These are phyloP conservation scores for Eptatretus atami DNA, from an alignment of 2,797 vertebrate species.

Conservation along the genomic window DNA sequence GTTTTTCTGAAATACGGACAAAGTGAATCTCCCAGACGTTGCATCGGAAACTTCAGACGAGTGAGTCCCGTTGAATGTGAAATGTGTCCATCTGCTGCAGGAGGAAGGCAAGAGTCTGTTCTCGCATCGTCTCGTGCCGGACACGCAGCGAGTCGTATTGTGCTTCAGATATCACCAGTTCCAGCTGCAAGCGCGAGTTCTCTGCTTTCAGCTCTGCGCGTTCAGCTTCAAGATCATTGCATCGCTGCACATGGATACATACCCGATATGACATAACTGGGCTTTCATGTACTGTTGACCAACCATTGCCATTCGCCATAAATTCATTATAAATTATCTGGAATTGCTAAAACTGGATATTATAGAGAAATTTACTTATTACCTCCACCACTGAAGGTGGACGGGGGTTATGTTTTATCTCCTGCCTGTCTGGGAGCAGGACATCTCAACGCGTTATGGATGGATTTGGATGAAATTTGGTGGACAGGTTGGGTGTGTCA, in stretches of 20 bases:
- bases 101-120: conserved; percentile 3
- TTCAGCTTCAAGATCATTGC: conserved; percentile 1
- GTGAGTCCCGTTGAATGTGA: background rate
- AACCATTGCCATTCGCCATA: no score
- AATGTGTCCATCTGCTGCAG: conserved; percentile 5
- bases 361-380: no score
- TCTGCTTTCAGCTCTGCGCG: conserved; percentile 1
- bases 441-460: no score
- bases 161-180: background rate
- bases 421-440: no score
- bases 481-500: no score
- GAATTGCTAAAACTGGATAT: no score
- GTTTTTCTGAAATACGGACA: background rate
- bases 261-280: no score
- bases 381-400: no score
- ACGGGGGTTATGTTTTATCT: no score
- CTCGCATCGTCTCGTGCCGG: background rate
- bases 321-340: no score
- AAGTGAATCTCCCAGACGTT: background rate
- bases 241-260: background rate
- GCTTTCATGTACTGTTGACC: no score
- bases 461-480: no score
- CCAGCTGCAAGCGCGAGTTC: background rate
- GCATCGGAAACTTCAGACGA: background rate
- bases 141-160: background rate